Evolutionary conservation across 1,140 invertebrate species (phyloP).

Genomic region (Venustaconcha ellipsiformis): DNA sequence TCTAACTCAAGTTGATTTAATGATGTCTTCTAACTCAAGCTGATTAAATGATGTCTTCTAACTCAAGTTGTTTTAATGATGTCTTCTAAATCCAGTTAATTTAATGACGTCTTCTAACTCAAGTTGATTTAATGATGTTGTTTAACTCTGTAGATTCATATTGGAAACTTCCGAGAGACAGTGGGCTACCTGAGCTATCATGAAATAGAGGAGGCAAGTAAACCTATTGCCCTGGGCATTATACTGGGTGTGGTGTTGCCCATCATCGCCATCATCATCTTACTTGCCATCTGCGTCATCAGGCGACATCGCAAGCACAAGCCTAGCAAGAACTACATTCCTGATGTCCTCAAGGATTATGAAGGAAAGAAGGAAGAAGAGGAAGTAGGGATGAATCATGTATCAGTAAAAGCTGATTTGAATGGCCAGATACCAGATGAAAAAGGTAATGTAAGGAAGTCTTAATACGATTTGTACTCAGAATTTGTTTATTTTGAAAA

Average conservation of each 20-base stretch:
- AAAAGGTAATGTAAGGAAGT: conserved; percentile 36
- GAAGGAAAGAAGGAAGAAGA: conserved; percentile 56
- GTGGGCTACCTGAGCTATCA: conserved; percentile 60
- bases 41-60: no score
- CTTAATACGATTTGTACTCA: no score
- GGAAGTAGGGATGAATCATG: conserved; percentile 53
- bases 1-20: no score
- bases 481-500: no score
- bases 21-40: no score
- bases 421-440: conserved; percentile 55
- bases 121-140: neutral
- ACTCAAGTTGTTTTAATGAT: no score
- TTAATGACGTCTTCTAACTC: no score
- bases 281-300: conserved; percentile 60
- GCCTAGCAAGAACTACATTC: conserved; percentile 55
- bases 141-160: conserved; percentile 42
- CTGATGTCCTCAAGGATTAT: conserved; percentile 62
- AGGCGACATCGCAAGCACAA: conserved; percentile 57
- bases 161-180: conserved; percentile 49
- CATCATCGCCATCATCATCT: conserved; percentile 58
- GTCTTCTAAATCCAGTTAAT: no score
- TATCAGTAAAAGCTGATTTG: conserved; percentile 59
- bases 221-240: conserved; percentile 60
- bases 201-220: conserved; percentile 38
- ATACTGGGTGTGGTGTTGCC: conserved; percentile 62